Base-by-base conservation (phyloP, 2,888 invertebrate genomes). In the Allacma fusca region DNA sequence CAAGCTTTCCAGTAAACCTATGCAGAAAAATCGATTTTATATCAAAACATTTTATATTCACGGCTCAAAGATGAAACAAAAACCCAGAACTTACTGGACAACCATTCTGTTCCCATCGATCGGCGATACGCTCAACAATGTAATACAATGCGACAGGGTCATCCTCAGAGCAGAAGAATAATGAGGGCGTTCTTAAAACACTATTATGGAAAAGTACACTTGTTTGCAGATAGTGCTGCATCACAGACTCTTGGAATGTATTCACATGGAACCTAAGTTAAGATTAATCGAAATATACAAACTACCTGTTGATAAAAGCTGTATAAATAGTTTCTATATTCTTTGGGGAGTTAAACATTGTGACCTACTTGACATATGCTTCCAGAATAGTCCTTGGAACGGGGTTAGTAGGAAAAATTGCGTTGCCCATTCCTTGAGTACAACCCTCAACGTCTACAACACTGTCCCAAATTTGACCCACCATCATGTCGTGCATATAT, bases 381-480 rank as follows among this genome's bases (percentile, higher is more conserved):
- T 87, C 86, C 21, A 90, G 83, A 29, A 87, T 83, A 74, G 86
- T 86, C 77, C 88, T 87, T 21, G 89, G 82, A 12, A 88, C 70
- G 2, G 85, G 81, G 80, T 89, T 89, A 12, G 86, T 87, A 0
- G 89, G 88, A 75, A 88, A 88, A 19, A 90, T 86, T 26, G 89
- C 89, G 50, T 85, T 86, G 0, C 90, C 87, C 23, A 89, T 86
- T 16, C 90, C 90, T 34, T 87, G 85, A 0, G 89, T 87, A 21
- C 90, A 86, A 71, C 89, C 89, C 59, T 77, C 77, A 16, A 72
- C 34, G 26, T 77, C 77, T 1, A 57, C 90, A 0, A 93, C 94
- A 77, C 95, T 95, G 87, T 97, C 96, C 93, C 95, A 96, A 74
- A 95, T 89, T 87, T 96, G 95, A 0, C 94, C 94, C 0, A 89